Evolutionary conservation across 1,140 invertebrate genomes (phyloP), one percentile per base, ranked within the genome.

Genomic region (Trichomalopsis sarcophagae): DNA sequence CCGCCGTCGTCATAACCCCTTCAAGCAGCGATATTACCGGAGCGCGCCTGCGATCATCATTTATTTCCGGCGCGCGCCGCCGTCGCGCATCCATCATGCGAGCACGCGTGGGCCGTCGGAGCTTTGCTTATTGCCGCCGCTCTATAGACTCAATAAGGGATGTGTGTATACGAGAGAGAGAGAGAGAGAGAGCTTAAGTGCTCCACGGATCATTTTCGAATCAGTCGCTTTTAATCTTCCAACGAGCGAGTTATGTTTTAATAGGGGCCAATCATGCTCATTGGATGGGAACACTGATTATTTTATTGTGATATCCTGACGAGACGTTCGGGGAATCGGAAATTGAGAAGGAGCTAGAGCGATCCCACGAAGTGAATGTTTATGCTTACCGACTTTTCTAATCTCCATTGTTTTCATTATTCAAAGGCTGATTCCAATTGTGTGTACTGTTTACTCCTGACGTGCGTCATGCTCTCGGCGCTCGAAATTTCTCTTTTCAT

Each of bases 1-100:
- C 21, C 21, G 40, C n/a, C 82, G 50, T 33, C 55, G 77, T 77
- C 78, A 84, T 87, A 88, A 88, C 86, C 87, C 86, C 68, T 88
- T 86, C 3, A 78, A 75, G 27, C 75, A 76, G 13, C 69, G 84
- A 87, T 86, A 55, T 55, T 55, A 55, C 50, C 13, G 17, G 55
- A 17, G 68, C 80, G 47, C 23, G 74, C 33, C 44, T 17, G 66
- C 50, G 84, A 86, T 85, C 87, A 85, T 87, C 86, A 23, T 50
- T 80, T 80, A 80, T 75, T 80, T 84, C 83, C 83, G 83, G 83
- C 44, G 7, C 75, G 11, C 6, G 27, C 85, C 71, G 68, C 27
- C 66, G 47, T 87, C 77, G 50, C 40, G 82, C 62, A 66, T 62
- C 77, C 33, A 85, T 81, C 77, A 84, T 44, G 23, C 66, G 76